Evolutionary conservation across 2,797 vertebrate genomes (phyloP), one percentile per base, ranked within the genome.

Genomic region (Glyptemys insculpta): DNA sequence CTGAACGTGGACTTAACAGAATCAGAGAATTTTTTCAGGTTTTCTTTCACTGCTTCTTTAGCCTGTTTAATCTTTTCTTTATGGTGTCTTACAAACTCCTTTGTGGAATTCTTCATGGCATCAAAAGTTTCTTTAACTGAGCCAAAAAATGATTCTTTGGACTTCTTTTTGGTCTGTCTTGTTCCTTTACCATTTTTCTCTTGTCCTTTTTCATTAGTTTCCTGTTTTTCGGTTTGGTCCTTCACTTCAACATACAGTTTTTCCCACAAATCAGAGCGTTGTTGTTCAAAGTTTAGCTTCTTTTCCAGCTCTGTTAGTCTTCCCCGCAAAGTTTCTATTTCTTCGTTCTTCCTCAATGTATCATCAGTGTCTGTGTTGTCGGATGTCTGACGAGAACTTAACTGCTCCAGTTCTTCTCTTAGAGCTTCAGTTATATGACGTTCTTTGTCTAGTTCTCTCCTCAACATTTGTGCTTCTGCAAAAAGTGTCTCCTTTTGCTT

Each of bases 41-140:
- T 99, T 97, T 99, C 99, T 97, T 99, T 99, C 90, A 99, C 99
- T 0, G 99, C 99, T 97, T 99, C 99, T 97, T 99, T 99, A 81
- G 99, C 99, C 97, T 99, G 99, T 96, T 99, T 99, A 93, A 99
- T 99, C 98, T 99, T 99, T 98, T 99, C 99, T 96, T 99, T 99
- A 97, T 99, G 99, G 95, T 99, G 99, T 85, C 99, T 99, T 85
- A 99, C 99, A 95, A 99, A 99, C 96, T 99, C 99, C 94, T 99
- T 99, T 0, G 99, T 99, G 83, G 99, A 99, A 98, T 99, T 99
- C 97, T 99, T 99, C 98, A 99, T 99, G 3, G 99, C 99, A 86
- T 99, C 99, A 65, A 99, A 99, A 1, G 99, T 99, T 96, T 99
- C 98, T 95, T 99, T 99, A 88, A 99, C 98, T 49, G 99, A 99